Evolutionary conservation across 2,888 invertebrate genomes (phyloP), one percentile per base, ranked within the genome.

Genomic region (Rosalia funebris): DNA sequence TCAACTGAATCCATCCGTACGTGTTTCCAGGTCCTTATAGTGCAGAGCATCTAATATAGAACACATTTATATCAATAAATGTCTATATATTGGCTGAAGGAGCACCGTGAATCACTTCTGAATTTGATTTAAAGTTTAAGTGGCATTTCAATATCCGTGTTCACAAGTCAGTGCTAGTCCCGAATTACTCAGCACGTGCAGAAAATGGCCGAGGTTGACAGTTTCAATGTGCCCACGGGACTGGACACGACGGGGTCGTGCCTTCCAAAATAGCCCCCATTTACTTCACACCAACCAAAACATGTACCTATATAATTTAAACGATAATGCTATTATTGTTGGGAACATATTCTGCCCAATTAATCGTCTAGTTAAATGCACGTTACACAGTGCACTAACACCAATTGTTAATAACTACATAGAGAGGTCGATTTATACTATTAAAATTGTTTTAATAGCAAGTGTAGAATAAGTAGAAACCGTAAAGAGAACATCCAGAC

Each of bases 61-160:
- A 65, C 65, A 62, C 74, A 74, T 76, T 76, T 73, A 72, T 77
- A 73, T 74, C 75, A 75, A 76, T 76, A 75, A 74, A 70, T 66
- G 73, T 75, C 75, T 68, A 71, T 70, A 66, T 63, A 70, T 62
- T 60, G 70, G 68, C 64, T 60, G 68, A 75, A 72, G 72, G 71
- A 70, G 68, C 61, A 48, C 64, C 66, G 72, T 75, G 75, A 74
- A 76, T 75, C 76, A 75, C 73, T 71, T 68, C 71, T 62, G 74
- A 74, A 77, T 77, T 77, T 77, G 77, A 79, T 77, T 75, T 77
- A 75, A 76, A 77, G 74, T 72, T 73, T 73, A 75, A 75, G 75
- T 75, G 77, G 76, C 76, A 76, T 78, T 79, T 76, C 79, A 79
- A 79, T 79, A 79, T 77, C 76, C 77, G 63, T 63, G 70, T 66